Evolutionary conservation across 1,140 invertebrate genomes (phyloP), one percentile per base, ranked within the genome.

Genomic region (Drosophila hydei): DNA sequence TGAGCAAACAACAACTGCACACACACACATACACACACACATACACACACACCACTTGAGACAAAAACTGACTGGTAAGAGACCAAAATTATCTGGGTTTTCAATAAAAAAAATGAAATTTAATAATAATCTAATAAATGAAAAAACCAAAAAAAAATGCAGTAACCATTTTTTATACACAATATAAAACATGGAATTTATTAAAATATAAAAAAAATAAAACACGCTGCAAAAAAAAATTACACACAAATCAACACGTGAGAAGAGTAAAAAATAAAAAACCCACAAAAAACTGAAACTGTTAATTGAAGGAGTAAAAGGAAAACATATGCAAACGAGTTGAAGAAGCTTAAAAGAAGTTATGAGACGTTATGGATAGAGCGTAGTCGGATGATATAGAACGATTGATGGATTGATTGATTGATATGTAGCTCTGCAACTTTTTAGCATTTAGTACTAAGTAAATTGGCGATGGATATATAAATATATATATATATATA

Each of bases 61-160:
- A 87, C 83, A 89, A 89, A 89, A 89, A 89, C 85, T 89, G 84
- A 89, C 84, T 89, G 84, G 84, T 72, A 84, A 85, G 84, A 89
- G 84, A 89, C 84, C 84, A 89, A 89, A 89, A 89, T 79, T 84
- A 89, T 89, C 85, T 89, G 84, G 84, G 84, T 89, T 89, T 89
- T 89, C 84, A 89, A 89, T 68, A 72, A 72, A 70, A 87, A 71
- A 70, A 63, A 25, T 58, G 60, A 45, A 60, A 62, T 36, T 11
- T 21, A 73, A 69, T 67, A 65, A 63, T 48, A 77, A 68, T 65
- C 16, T 52, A 36, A 25, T 4, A 40, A 38, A 14, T 38, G 4
- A 67, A 58, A 75, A 69, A 45, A 50, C 38, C 38, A 62, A 72
- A 48, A 62, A 81, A 69, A 64, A 72, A 59, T 48, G 58, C 65